phyloP scores from a whole-genome alignment of 2,888 invertebrate species.

The Siphlonurus alternatus region DNA sequence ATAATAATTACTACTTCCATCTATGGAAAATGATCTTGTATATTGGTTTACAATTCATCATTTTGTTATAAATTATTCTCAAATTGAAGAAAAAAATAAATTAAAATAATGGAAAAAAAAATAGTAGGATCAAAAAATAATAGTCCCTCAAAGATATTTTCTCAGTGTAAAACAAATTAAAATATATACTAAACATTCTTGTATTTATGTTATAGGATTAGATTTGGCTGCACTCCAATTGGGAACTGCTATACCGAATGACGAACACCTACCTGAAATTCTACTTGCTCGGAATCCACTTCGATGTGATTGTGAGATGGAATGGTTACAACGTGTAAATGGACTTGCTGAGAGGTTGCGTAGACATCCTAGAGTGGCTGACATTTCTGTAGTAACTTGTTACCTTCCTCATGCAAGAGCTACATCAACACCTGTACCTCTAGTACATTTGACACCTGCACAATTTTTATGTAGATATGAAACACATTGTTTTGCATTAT shows the following conservation, averaged over 20 bases:
- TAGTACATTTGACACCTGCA: conserved; percentile 61
- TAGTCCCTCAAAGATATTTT: too few relatives aligned
- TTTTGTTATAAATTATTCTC: too few relatives aligned
- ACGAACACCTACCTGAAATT: conserved; percentile 59
- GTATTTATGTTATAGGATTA: neutral
- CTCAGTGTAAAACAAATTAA: too few relatives aligned
- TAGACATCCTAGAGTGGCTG: conserved; percentile 66
- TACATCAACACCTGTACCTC: conserved; percentile 46
- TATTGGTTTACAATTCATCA: too few relatives aligned
- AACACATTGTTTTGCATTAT: conserved; percentile 68
- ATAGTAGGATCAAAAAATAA: too few relatives aligned
- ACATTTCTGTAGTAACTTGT: conserved; percentile 67
- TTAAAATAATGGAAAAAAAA: too few relatives aligned
- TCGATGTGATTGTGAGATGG: conserved; percentile 80
- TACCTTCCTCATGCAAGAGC: conserved; percentile 62
- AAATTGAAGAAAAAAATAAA: too few relatives aligned
- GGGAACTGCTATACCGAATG: conserved; percentile 42
- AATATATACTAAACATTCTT: too few relatives aligned
- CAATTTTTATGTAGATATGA: conserved; percentile 75
- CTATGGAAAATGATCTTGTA: too few relatives aligned
- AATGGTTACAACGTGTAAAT: conserved; percentile 74
- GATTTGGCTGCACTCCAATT: neutral
- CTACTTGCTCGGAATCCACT: conserved; percentile 73
- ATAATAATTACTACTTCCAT: too few relatives aligned
- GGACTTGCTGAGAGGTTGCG: conserved; percentile 48